phyloP scores from a whole-genome alignment of 64 coral and sea anemone species.

The Stichodactyla helianthus region DNA sequence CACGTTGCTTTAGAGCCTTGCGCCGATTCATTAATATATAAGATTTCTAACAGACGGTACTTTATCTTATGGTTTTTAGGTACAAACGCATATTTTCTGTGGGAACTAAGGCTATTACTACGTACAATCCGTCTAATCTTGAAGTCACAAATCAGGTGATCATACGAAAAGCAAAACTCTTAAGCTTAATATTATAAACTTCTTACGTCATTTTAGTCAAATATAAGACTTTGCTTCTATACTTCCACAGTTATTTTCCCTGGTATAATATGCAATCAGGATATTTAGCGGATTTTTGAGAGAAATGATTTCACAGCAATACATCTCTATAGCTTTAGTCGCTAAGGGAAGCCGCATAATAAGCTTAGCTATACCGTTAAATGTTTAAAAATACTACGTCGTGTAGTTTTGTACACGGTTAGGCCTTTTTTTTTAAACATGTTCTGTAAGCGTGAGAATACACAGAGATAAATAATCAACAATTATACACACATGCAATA shows the following conservation, averaged over 20 bases:
- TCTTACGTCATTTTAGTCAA: too few species aligned
- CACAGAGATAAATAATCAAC: too few species aligned
- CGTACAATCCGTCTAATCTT: constrained; percentile 84
- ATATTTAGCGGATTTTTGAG: too few species aligned
- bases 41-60: neutral
- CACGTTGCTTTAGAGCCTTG: neutral
- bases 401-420: too few species aligned
- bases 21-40: neutral
- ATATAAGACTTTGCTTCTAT: neutral
- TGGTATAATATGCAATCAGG: neutral
- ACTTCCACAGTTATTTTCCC: neutral
- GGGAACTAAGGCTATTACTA: constrained; percentile 92
- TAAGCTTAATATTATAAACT: neutral
- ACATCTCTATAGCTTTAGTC: too few species aligned
- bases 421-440: too few species aligned
- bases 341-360: too few species aligned
- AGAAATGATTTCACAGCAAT: too few species aligned
- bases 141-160: constrained; percentile 98
- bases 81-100: constrained; percentile 99
- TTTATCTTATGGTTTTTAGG: constrained; percentile 38
- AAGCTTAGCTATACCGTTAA: too few species aligned
- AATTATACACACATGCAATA: too few species aligned
- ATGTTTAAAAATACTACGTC: too few species aligned
- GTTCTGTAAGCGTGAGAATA: too few species aligned
- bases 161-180: neutral